Evolutionary conservation across 2,113 vertebrate genomes (phyloP), one percentile per base, ranked within the genome.

Genomic region (Lepidothrix coronata): DNA sequence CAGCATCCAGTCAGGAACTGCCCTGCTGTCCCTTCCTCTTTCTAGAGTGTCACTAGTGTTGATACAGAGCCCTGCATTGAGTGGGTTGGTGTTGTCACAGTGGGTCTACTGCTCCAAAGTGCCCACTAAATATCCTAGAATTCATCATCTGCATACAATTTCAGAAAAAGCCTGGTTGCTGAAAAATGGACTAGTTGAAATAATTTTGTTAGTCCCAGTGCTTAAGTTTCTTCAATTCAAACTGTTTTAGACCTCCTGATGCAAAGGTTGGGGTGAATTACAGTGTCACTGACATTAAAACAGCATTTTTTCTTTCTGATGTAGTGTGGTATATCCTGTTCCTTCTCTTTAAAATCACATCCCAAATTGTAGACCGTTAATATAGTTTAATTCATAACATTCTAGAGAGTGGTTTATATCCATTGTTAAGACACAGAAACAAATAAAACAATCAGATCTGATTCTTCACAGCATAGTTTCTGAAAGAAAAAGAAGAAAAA

Each of bases 311-410:
- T 21, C 30, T 57, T 70, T 55, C 49, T 70, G 55, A 51, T 62
- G 11, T 49, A 70, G 8, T 39, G 35, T 0, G 0, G 35, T 51
- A 25, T 25, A 44, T 44, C 16, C 55, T 57, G 49, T 21, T 28
- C 37, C 44, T 70, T 51, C 63, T 87, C 49, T 49, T 57, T 57
- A 68, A 44, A 81, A 77, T n/a, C 62, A 55, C 78, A 90, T 66
- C 75, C 70, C 46, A 82, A 96, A 70, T 82, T 78, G 74, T 41
- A 87, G 57, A 77, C 17, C 1, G 1, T 73, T 82, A 52, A 28
- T 92, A 92, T 72, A 74, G 46, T 97, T 97, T 96, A 89, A 74
- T 62, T 83, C 19, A 52, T 75, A 62, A 54, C 91, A 82, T 94
- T 87, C 71, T 77, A 95, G n/a, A 79, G 62, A 85, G 58, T 75